Conservation (phyloP, 2,797 vertebrate genomes). For the Dermochelys coriacea region DNA sequence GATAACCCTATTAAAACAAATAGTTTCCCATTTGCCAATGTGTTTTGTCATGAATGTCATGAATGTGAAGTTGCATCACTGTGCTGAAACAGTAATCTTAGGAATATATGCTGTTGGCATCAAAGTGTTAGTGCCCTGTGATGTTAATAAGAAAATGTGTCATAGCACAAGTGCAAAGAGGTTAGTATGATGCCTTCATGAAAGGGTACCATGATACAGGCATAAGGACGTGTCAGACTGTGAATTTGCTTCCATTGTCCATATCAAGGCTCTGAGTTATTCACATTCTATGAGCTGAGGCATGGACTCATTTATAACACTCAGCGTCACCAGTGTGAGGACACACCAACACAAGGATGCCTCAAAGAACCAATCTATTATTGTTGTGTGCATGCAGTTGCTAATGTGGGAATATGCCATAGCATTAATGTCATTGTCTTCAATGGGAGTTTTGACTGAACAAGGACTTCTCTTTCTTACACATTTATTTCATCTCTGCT, state of each 20-base stretch:
- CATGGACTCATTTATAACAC: neutral
- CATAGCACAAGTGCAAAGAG: neutral
- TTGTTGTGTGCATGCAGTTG: neutral
- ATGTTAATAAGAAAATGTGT: neutral
- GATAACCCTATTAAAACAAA: neutral
- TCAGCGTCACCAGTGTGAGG: neutral
- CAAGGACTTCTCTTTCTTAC: neutral
- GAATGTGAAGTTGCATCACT: neutral
- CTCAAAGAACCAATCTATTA: neutral
- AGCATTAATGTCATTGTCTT: neutral
- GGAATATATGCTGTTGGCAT: neutral
- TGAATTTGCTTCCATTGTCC: neutral
- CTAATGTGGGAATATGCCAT: neutral
- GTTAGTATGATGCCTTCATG: neutral
- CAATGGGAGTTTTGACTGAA: neutral
- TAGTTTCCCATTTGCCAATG: neutral
- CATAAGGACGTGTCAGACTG: neutral
- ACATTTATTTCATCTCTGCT: neutral
- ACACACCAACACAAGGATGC: neutral
- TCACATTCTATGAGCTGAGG: neutral
- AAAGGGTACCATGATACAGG: neutral
- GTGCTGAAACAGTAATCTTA: neutral
- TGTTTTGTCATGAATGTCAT: neutral
- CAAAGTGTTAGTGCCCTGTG: neutral
- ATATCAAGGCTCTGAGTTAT: neutral